Percentiles rank a stretch among this genome's conserved stretches.
Conservation (phyloP, 2,113 vertebrate genomes). For the Pluvianellus socialis region DNA sequence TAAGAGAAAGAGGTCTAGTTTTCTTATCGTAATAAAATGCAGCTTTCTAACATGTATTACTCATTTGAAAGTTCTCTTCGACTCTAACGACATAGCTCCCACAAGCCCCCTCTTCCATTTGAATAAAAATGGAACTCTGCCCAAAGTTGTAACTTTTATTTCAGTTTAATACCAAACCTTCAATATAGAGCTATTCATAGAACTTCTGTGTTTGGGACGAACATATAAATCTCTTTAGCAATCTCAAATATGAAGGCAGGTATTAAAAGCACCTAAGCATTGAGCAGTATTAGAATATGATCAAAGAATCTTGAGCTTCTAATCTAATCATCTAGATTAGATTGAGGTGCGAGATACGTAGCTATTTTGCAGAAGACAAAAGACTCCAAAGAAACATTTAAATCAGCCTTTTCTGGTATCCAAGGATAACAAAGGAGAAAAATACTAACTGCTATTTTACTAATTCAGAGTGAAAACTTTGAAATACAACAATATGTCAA, state of each 20-base stretch:
- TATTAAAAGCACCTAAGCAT: not conserved
- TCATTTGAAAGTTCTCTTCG: not conserved
- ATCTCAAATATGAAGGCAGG: not conserved
- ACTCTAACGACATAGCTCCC: rapidly evolving
- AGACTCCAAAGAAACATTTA: not conserved
- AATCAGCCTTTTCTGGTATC: not conserved
- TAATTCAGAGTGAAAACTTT: not conserved
- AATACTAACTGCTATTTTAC: not conserved
- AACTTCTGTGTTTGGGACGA: not conserved
- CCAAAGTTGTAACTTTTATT: not conserved
- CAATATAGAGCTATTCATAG: not conserved
- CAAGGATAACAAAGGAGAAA: not conserved
- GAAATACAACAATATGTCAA: not conserved
- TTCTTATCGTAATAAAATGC: not conserved
- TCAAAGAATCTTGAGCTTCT: not conserved
- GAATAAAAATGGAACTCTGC: not conserved
- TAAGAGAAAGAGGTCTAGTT: not conserved
- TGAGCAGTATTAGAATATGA: not conserved
- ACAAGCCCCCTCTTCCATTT: not conserved
- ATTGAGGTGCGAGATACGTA: not conserved
- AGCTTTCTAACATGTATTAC: not conserved
- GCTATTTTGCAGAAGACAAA: not conserved
- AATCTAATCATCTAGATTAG: not conserved
- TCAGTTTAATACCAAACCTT: not conserved
- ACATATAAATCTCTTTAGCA: not conserved